phyloP scores from a whole-genome alignment of 2,888 invertebrate species.

The Fissipunctia ypsillon region DNA sequence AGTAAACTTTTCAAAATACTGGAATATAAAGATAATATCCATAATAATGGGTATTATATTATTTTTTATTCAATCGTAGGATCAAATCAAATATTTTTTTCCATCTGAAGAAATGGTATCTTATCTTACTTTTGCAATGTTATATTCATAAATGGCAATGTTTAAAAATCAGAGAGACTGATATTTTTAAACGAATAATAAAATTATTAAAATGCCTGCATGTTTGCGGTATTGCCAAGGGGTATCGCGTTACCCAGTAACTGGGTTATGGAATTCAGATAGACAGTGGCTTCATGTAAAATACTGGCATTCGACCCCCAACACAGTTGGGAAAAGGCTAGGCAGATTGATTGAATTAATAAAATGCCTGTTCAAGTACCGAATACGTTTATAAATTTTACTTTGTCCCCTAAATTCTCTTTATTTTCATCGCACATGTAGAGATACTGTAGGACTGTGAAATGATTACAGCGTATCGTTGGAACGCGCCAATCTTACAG shows the following conservation, averaged over 20 bases:
- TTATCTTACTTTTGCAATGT: background rate
- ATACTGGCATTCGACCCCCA: background rate
- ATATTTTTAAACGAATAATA: background rate
- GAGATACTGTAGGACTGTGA: background rate
- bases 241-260: background rate
- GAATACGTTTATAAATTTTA: background rate
- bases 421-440: background rate
- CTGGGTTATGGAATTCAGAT: background rate
- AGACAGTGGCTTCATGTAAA: background rate
- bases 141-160: background rate
- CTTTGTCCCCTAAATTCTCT: background rate
- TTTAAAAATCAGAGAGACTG: background rate
- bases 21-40: background rate
- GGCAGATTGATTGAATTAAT: background rate
- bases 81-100: background rate
- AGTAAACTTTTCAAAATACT: background rate
- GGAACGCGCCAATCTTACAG: conserved; percentile 29
- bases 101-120: background rate
- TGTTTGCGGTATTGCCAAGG: background rate
- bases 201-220: background rate
- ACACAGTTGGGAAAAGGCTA: background rate
- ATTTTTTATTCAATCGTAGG: background rate
- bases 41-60: background rate
- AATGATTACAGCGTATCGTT: conserved; percentile 27
- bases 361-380: background rate